These are phyloP conservation scores for Tolmerus cingulatus DNA, from an alignment of 2,888 invertebrate species.

Conservation along the genomic window DNA sequence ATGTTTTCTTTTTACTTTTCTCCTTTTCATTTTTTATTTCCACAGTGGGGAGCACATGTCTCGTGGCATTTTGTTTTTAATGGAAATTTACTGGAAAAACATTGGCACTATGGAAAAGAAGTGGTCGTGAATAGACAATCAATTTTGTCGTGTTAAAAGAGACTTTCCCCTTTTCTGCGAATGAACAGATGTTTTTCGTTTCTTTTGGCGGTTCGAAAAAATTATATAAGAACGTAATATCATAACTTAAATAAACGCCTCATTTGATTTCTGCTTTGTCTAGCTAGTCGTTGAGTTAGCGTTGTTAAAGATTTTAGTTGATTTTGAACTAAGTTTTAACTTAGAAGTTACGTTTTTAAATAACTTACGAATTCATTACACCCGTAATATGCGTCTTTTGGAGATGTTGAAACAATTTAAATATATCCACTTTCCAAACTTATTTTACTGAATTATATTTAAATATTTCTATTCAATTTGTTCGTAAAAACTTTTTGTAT, in stretches of 20 bases:
- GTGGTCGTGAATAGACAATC: background rate
- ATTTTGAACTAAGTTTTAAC: no score
- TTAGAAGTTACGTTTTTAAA: no score
- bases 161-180: no score
- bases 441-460: no score
- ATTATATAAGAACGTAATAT: background rate
- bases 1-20: background rate
- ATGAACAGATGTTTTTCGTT: background rate
- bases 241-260: background rate
- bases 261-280: background rate
- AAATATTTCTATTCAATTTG: no score
- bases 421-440: no score
- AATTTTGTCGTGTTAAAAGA: background rate
- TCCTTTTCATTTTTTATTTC: background rate
- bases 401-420: no score
- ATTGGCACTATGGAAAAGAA: background rate
- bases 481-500: no score
- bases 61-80: background rate
- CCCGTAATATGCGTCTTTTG: no score
- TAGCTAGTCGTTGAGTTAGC: no score
- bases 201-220: background rate
- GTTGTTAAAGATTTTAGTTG: no score
- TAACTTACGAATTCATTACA: no score
- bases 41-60: background rate
- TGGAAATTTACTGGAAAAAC: background rate